Percentiles rank a stretch among this genome's conserved stretches.
Evolutionary conservation across 1,140 invertebrate genomes (phyloP).

Genomic region (Armadillidium nasatum): DNA sequence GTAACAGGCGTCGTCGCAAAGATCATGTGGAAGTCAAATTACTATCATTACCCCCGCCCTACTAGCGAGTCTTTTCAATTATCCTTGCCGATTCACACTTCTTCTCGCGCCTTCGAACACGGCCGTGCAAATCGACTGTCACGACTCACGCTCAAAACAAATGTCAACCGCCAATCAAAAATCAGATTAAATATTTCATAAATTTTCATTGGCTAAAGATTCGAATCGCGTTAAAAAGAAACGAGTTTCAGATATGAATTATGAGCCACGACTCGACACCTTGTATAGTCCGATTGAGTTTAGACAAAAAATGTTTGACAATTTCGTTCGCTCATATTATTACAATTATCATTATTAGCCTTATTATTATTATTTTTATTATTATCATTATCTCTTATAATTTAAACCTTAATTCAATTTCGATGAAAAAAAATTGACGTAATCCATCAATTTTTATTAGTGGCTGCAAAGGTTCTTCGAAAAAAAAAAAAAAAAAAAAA

Average conservation of each 20-base stretch:
- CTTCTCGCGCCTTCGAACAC: background rate
- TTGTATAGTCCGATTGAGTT: background rate
- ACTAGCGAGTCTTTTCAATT: background rate
- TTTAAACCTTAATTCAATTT: slow-evolving; percentile 4
- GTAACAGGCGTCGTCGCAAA: background rate
- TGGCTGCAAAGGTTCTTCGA: too few species aligned
- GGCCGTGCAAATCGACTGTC: background rate
- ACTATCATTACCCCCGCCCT: background rate
- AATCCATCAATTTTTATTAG: too few species aligned
- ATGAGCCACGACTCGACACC: slow-evolving; percentile 4
- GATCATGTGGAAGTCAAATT: slow-evolving; percentile 1
- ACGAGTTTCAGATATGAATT: background rate
- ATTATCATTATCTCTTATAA: background rate
- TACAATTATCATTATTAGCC: background rate
- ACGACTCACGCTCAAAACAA: slow-evolving; percentile 9
- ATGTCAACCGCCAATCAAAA: background rate
- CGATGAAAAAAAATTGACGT: too few species aligned
- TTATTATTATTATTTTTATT: background rate
- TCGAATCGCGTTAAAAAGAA: slow-evolving; percentile 7
- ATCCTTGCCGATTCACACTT: slow-evolving; percentile 1
- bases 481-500: too few species aligned
- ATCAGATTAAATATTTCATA: background rate
- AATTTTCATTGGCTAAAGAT: background rate
- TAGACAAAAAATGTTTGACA: slow-evolving; percentile 2
- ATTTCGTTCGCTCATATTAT: background rate